Percentiles rank a stretch among this genome's conserved stretches.
Conservation (phyloP, 1,140 invertebrate genomes). For the Solenopsis invicta region DNA sequence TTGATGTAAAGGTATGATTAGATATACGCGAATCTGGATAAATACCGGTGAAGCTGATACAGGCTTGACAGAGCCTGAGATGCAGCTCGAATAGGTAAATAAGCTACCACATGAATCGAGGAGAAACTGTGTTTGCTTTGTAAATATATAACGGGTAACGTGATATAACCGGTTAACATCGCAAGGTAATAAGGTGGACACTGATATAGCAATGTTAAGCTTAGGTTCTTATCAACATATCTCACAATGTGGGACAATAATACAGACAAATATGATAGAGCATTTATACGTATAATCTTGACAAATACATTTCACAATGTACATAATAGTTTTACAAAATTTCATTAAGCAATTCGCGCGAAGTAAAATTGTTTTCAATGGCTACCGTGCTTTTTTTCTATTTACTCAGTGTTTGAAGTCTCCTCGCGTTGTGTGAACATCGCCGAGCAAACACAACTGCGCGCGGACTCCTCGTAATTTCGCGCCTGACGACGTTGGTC, state of each 20-base stretch:
- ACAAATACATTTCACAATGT: neutral
- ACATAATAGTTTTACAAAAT: neutral
- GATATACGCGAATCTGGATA: neutral
- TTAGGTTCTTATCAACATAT: neutral
- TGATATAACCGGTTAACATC: neutral
- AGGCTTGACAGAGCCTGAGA: neutral
- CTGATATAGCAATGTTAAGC: neutral
- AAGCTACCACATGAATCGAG: neutral
- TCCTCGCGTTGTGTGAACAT: constrained; percentile 24
- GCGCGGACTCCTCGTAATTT: constrained; percentile 31
- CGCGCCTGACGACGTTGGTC: constrained; percentile 28
- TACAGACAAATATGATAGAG: neutral
- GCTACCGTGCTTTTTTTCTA: neutral
- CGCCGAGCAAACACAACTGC: constrained; percentile 24
- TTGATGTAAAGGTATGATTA: neutral
- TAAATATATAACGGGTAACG: neutral
- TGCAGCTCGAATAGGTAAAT: neutral
- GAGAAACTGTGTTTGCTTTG: constrained; percentile 2
- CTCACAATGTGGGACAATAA: neutral
- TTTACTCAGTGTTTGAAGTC: constrained; percentile 5
- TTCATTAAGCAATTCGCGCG: neutral
- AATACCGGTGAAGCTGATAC: neutral
- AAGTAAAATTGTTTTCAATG: neutral
- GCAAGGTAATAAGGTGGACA: neutral
- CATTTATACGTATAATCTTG: neutral